These are phyloP conservation scores for Mythimna albipuncta DNA, from an alignment of 2,888 invertebrate species.

Conservation along the genomic window DNA sequence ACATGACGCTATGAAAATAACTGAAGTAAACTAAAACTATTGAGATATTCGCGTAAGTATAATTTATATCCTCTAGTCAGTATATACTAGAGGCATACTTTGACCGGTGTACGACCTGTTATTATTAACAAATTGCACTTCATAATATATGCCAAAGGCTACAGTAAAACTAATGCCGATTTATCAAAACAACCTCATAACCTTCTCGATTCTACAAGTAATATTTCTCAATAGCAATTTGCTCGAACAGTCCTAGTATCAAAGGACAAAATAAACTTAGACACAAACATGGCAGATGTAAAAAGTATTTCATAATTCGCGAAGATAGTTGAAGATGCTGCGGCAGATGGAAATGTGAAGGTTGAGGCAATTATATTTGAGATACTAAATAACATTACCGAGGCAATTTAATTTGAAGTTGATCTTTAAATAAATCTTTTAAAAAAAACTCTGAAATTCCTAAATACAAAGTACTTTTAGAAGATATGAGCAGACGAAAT, in stretches of 20 bases:
- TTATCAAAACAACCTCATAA: constrained; percentile 19
- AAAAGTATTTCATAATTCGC: constrained; percentile 38
- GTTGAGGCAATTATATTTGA: constrained; percentile 21
- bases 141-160: constrained; percentile 24
- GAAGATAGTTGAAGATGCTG: constrained; percentile 25
- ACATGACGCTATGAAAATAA: too few relatives aligned
- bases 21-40: too few relatives aligned
- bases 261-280: constrained; percentile 25
- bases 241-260: constrained; percentile 15
- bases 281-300: constrained; percentile 16
- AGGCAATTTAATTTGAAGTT: neutral
- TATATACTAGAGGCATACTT: neutral
- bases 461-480: neutral
- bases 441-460: neutral
- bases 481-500: neutral
- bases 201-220: constrained; percentile 5
- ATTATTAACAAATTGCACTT: constrained; percentile 10
- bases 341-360: constrained; percentile 40
- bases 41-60: too few relatives aligned
- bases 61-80: neutral
- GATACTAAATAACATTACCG: neutral
- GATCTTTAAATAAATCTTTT: neutral
- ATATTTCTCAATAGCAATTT: constrained; percentile 41
- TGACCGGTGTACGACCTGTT: neutral
- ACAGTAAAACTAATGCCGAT: constrained; percentile 3